Evolutionary conservation across 2,888 invertebrate species (phyloP), one percentile per base, ranked within the genome.

Genomic region (Therioaphis trifolii): DNA sequence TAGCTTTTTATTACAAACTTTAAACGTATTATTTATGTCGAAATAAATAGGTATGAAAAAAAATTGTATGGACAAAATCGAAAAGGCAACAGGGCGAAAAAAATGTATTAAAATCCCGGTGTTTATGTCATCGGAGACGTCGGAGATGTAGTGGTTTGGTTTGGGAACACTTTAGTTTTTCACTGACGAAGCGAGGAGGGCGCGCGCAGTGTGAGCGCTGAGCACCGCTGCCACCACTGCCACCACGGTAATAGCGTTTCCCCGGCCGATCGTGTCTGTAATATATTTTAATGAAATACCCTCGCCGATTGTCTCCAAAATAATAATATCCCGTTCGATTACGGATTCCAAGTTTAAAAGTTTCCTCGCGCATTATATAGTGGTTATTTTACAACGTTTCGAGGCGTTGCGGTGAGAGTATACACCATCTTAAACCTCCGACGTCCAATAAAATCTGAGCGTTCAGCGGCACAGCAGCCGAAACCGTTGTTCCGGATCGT

Each of bases 201-300:
- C n/a, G n/a, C n/a, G n/a, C n/a, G n/a, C n/a, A n/a, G n/a, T n/a
- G n/a, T n/a, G n/a, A n/a, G n/a, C n/a, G n/a, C n/a, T n/a, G n/a
- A n/a, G n/a, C n/a, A n/a, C n/a, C n/a, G n/a, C n/a, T n/a, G n/a
- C n/a, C n/a, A n/a, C n/a, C n/a, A n/a, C n/a, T n/a, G n/a, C n/a
- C 29, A 61, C 61, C 27, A 61, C 29, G 29, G n/a, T 72, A 52
- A 72, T 52, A 72, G n/a, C 29, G 14, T 29, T 49, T 11, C 24
- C 29, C 29, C 29, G 12, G 12, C n/a, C 18, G 49, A n/a, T n/a
- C n/a, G n/a, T 5, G 29, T 72, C 52, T 72, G 49, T 72, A 72
- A 72, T 72, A 27, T n/a, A 72, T 72, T 72, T 72, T 52, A 49
- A 72, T 52, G 49, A 52, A 52, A 72, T 49, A n/a, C 72, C 72